Percentiles rank a stretch among this genome's conserved stretches.
These are phyloP conservation scores for Drosophila ercepeae DNA, from an alignment of 1,140 invertebrate genomes.

Conservation along the genomic window DNA sequence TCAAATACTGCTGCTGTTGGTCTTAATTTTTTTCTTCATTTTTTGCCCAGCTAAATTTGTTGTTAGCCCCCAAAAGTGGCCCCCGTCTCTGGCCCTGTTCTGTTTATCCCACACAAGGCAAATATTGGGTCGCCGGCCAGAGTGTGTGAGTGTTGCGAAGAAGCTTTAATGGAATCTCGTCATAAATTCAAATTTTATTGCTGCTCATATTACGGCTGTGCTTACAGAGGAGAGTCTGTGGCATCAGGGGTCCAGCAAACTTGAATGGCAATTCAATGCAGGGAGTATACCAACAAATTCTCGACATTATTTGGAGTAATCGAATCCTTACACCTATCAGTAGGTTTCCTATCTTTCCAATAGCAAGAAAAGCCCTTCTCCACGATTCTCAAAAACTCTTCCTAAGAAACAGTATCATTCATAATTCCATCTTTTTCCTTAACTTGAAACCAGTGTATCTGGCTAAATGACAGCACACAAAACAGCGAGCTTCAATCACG, in stretches of 20 bases:
- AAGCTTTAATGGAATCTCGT: conserved; percentile 83
- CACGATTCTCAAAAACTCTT: background rate
- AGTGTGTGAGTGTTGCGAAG: conserved; percentile 66
- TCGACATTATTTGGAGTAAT: conserved; percentile 39
- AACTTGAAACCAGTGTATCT: conserved; percentile 18
- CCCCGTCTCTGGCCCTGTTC: conserved; percentile 18
- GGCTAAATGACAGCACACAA: conserved; percentile 36
- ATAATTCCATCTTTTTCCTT: background rate
- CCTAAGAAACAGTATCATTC: background rate
- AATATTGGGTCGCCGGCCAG: conserved; percentile 63
- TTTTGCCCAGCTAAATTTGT: conserved; percentile 44
- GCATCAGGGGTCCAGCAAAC: conserved; percentile 43
- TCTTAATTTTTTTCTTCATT: conserved; percentile 34
- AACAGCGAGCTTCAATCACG: conserved; percentile 74
- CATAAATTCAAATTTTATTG: conserved; percentile 83
- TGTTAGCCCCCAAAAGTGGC: conserved; percentile 36
- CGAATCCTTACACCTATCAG: too few species aligned
- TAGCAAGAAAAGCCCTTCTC: too few species aligned
- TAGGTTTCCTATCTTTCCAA: too few species aligned
- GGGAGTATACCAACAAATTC: conserved; percentile 35
- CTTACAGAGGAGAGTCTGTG: conserved; percentile 36
- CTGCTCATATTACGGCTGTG: conserved; percentile 76
- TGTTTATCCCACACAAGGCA: conserved; percentile 64
- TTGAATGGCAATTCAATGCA: conserved; percentile 56
- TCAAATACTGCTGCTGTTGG: conserved; percentile 27